A percentile compares a stretch with the other conserved stretches of the same genome.
Conservation (phyloP, 2,888 invertebrate genomes). For the Cephus pulcher region DNA sequence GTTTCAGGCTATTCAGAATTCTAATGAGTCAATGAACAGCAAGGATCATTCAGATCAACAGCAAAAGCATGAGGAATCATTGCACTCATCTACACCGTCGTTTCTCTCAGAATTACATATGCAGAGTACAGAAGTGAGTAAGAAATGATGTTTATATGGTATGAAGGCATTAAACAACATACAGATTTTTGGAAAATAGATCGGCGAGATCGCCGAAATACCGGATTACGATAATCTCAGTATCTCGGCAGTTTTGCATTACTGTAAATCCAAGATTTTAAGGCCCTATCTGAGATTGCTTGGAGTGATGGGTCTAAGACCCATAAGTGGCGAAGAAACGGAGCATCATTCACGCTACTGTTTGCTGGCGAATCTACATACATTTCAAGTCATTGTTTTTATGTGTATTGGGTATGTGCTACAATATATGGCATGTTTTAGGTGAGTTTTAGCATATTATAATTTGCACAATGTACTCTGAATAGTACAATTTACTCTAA, state of each 20-base stretch:
- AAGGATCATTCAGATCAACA: slow-evolving; percentile 44
- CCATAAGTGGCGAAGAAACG: slow-evolving; percentile 73
- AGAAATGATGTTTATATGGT: slow-evolving; percentile 9
- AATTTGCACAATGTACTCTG: background rate
- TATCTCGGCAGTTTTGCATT: slow-evolving; percentile 82
- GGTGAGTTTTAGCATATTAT: slow-evolving; percentile 65
- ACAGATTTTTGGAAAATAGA: slow-evolving; percentile 65
- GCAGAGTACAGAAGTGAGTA: slow-evolving; percentile 59
- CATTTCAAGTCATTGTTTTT: slow-evolving; percentile 74
- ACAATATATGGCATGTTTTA: slow-evolving; percentile 84
- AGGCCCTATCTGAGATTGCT: slow-evolving; percentile 81
- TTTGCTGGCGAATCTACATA: slow-evolving; percentile 76
- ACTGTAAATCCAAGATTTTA: slow-evolving; percentile 86
- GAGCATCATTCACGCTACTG: slow-evolving; percentile 73
- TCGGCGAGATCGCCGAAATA: slow-evolving; percentile 78
- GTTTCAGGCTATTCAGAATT: slow-evolving; percentile 47
- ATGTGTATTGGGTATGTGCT: slow-evolving; percentile 80
- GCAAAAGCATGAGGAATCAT: slow-evolving; percentile 42
- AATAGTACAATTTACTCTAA: background rate
- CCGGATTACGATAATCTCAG: slow-evolving; percentile 77
- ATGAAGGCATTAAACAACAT: slow-evolving; percentile 25
- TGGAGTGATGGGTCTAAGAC: slow-evolving; percentile 81
- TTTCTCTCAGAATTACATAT: slow-evolving; percentile 56
- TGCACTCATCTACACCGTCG: slow-evolving; percentile 48
- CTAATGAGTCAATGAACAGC: slow-evolving; percentile 45